Evolutionary conservation across 2,797 vertebrate species (phyloP), one percentile per base, ranked within the genome.

Genomic region (Chelidonichthys spinosus): DNA sequence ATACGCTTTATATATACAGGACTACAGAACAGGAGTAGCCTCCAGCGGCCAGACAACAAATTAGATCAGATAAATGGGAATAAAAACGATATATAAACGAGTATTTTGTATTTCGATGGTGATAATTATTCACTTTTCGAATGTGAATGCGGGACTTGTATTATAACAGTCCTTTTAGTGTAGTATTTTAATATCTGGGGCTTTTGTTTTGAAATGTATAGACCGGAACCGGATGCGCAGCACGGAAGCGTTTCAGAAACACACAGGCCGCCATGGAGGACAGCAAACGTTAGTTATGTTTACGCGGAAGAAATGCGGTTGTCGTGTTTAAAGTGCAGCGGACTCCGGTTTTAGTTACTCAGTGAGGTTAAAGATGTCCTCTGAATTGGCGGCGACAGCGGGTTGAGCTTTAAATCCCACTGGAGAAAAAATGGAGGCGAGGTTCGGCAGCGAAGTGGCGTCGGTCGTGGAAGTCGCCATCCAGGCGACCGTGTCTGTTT

Each of bases 391-490:
- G 10, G 8, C 40, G 3, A 7, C 10, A 0, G 25, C 5, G 1
- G 11, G n/a, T 3, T 72, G 63, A 80, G 7, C 0, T 13, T 53
- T 15, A 2, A 0, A 5, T 8, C 0, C 1, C 13, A 63, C 18
- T 0, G 39, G 1, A 0, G 0, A 2, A 0, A 0, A 55, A 4
- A 92, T 93, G 90, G 90, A 91, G 64, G 70, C 72, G 33, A 86
- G 54, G 47, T 87, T 92, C 69, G 71, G 59, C 25, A 55, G 55
- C 70, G 88, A 92, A 46, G 82, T 91, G 39, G 73, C 86, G 68
- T 75, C 90, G 8, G 7, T 90, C 2, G 91, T 93, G 18, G 91
- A 91, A 47, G 82, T 83, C 25, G 85, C 89, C 7, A 78, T 92
- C 55, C 88, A 40, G 42, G 84, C 89, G 43, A 69, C 87, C 40